Conservation (phyloP, 2,797 vertebrate species). For the Acrocephalus scirpaceus region DNA sequence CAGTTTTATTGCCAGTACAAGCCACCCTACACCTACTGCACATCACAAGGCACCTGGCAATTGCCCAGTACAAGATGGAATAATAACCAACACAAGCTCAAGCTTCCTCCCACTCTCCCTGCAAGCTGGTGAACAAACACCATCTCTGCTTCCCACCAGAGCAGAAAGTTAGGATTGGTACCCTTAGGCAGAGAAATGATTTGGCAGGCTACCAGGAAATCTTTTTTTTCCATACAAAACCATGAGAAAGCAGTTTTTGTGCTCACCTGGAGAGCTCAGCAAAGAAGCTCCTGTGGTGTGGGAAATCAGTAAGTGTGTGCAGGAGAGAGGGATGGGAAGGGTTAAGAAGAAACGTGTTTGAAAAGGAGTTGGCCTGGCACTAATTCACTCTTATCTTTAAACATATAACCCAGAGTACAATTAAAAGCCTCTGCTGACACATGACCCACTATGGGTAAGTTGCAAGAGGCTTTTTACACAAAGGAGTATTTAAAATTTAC, state of each 20-base stretch:
- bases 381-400: conserved; percentile 35
- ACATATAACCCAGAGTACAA: neutral
- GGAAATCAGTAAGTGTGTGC: neutral
- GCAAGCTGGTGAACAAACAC: neutral
- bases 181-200: neutral
- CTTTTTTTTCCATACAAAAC: neutral
- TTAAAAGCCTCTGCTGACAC: conserved; percentile 18
- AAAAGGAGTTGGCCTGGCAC: neutral
- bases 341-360: conserved; percentile 2
- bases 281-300: neutral
- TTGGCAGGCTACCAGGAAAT: neutral
- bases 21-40: neutral
- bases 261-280: neutral
- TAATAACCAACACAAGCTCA: neutral
- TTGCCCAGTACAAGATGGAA: neutral
- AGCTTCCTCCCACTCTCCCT: neutral
- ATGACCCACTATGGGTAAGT: neutral
- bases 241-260: neutral
- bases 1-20: neutral
- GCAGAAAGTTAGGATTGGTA: neutral
- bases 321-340: neutral
- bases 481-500: neutral
- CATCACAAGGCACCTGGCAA: neutral
- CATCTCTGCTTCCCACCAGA: neutral
- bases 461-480: conserved; percentile 19